Base-by-base conservation (phyloP, 2,888 invertebrate species). In the Drosophila mercatorum region DNA sequence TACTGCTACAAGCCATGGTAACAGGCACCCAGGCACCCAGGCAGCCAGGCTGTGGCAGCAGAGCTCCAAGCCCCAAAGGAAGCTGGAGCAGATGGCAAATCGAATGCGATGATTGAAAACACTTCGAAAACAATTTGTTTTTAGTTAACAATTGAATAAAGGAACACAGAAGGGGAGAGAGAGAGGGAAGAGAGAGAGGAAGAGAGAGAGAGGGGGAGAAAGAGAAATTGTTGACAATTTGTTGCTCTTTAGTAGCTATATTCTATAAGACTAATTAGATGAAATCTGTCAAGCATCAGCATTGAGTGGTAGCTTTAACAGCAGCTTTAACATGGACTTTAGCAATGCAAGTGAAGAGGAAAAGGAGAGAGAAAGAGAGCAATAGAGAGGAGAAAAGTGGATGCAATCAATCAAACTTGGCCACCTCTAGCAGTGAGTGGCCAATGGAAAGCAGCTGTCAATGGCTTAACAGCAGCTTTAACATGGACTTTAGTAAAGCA, bases 121-220 rank as follows among this genome's bases (percentile, higher is more conserved):
- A 5, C 41, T 60, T 10, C n/a, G 44, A 55, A 47, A 47, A 47
- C 44, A 38, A 58, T 31, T 43, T 14, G 64, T 36, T 44, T 40
- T 43, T 38, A 26, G 49, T 51, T 58, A 36, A 47, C 22, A 68
- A 71, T 44, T 44, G 53, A 31, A 60, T 41, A 49, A 10, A 31
- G 31, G 5, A 31, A 47, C 14, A 47, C 1, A 47, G 8, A 6
- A 10, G 17, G 34, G 11, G 4, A 14, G 26, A 28, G 17, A 17
- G 22, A 22, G 22, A 22, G 2, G 22, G 22, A 22, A 14, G 26
- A 14, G 3, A 14, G 47, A 28, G 28, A 28, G 28, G 3, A 3
- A 28, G 46, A 26, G 26, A 46, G 12, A 28, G 7, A 26, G 46
- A 14, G 4, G 7, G 26, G 7, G 3, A 14, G 47, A 22, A 28